phyloP scores from a whole-genome alignment of 2,888 invertebrate genomes.

The Pammene aurita region DNA sequence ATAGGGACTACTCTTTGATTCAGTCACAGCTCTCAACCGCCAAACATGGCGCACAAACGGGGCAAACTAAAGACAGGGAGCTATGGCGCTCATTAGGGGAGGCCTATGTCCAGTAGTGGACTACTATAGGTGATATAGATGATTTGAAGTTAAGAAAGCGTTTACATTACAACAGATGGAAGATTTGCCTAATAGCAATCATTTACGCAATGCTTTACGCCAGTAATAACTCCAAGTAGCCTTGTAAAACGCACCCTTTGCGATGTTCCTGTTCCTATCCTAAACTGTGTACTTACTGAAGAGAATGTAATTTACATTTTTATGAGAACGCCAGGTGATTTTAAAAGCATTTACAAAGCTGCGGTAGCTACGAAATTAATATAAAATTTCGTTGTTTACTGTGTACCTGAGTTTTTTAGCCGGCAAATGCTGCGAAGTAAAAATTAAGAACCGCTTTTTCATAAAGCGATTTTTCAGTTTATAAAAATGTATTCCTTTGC shows the following conservation, averaged over 20 bases:
- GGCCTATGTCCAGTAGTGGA: too few relatives aligned
- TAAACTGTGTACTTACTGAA: constrained; percentile 47
- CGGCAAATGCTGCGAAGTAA: constrained; percentile 18
- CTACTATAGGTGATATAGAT: too few relatives aligned
- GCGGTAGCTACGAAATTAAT: constrained; percentile 44
- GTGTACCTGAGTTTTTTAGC: constrained; percentile 26
- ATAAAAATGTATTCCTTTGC: constrained; percentile 31
- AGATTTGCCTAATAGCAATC: constrained; percentile 50
- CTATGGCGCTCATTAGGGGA: too few relatives aligned
- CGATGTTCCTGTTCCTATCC: constrained; percentile 48
- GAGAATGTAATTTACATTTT: constrained; percentile 59
- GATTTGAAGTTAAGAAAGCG: constrained; percentile 5
- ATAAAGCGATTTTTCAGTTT: constrained; percentile 16
- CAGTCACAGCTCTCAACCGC: too few relatives aligned
- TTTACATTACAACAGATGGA: constrained; percentile 33
- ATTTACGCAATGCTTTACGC: constrained; percentile 53
- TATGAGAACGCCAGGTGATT: constrained; percentile 57
- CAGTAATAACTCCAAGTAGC: constrained; percentile 52
- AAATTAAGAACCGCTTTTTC: constrained; percentile 24
- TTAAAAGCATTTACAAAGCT: constrained; percentile 45
- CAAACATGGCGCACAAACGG: too few relatives aligned
- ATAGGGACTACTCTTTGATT: too few relatives aligned
- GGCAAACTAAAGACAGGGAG: too few relatives aligned
- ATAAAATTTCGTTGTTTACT: constrained; percentile 42
- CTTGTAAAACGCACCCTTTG: constrained; percentile 57